Percentiles rank a stretch among this genome's conserved stretches.
Conservation (phyloP, 2,797 vertebrate genomes). For the Phataginus tetradactyla region DNA sequence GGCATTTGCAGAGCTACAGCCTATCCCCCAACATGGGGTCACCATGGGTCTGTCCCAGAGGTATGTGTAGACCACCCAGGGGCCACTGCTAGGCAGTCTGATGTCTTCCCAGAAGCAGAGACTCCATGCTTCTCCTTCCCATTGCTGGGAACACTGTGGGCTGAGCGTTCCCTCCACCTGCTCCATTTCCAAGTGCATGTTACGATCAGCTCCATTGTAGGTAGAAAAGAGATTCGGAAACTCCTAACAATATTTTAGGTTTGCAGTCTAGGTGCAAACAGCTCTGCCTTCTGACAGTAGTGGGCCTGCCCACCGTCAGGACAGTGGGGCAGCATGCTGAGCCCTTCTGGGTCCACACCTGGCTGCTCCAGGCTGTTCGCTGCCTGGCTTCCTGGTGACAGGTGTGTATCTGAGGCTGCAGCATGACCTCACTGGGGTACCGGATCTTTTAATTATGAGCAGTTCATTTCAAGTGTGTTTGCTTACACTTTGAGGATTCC, state of each 20-base stretch:
- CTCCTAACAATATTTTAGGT: background rate
- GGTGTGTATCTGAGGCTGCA: background rate
- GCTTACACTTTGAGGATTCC: background rate
- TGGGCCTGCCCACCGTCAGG: rapidly evolving
- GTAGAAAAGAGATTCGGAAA: background rate
- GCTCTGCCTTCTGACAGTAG: rapidly evolving
- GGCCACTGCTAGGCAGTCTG: too few relatives aligned
- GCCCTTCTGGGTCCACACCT: rapidly evolving
- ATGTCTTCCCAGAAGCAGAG: too few relatives aligned
- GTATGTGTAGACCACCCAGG: background rate
- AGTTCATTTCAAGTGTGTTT: background rate
- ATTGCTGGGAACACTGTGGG: rapidly evolving
- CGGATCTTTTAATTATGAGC: background rate
- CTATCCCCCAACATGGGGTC: rapidly evolving
- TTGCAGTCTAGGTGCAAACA: background rate
- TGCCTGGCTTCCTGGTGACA: rapidly evolving
- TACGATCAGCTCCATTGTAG: background rate
- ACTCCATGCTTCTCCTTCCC: too few relatives aligned
- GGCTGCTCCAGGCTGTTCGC: rapidly evolving
- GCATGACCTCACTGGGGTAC: background rate
- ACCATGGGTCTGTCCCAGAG: background rate
- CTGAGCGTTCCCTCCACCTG: rapidly evolving
- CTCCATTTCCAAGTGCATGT: background rate
- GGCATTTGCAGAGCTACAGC: background rate
- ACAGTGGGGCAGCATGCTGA: rapidly evolving